Percentiles rank a stretch among this genome's conserved stretches.
Conservation (phyloP, 1,140 invertebrate species). For the Agraylea sexmaculata region DNA sequence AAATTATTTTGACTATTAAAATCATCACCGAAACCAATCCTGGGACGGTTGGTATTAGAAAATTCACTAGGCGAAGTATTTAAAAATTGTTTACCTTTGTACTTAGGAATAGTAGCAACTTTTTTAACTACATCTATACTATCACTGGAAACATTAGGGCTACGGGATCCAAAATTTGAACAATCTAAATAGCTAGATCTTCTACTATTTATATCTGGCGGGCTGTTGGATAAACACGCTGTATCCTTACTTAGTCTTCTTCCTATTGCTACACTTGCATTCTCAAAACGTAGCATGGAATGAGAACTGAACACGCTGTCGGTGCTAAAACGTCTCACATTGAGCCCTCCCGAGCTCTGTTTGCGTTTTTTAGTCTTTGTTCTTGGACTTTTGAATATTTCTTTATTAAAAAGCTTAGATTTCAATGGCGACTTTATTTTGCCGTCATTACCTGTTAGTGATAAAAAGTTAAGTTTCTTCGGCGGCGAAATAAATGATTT, state of each 20-base stretch:
- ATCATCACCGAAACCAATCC: conserved; percentile 13
- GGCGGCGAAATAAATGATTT: conserved; percentile 12
- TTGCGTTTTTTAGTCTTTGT: conserved; percentile 26
- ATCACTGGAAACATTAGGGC: conserved; percentile 21
- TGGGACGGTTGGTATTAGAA: conserved; percentile 7
- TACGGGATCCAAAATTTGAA: conserved; percentile 18
- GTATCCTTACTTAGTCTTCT: conserved; percentile 48
- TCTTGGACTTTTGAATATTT: conserved; percentile 20
- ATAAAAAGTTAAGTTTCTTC: conserved; percentile 17
- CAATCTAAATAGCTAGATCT: conserved; percentile 37
- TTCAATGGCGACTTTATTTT: conserved; percentile 18
- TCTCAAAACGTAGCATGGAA: conserved; percentile 36
- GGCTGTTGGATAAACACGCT: conserved; percentile 43
- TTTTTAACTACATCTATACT: conserved; percentile 26
- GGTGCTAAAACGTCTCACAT: conserved; percentile 45
- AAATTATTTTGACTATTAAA: conserved; percentile 15
- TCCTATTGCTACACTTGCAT: conserved; percentile 43
- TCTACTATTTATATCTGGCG: conserved; percentile 49
- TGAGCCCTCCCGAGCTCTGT: conserved; percentile 37
- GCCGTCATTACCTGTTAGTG: conserved; percentile 7
- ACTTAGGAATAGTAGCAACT: conserved; percentile 34
- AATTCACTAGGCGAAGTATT: conserved; percentile 21
- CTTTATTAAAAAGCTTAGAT: conserved; percentile 19
- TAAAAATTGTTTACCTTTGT: conserved; percentile 26
- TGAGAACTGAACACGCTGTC: conserved; percentile 48